phyloP scores from a whole-genome alignment of 2,113 vertebrate genomes.

The Lutjanus erythropterus region DNA sequence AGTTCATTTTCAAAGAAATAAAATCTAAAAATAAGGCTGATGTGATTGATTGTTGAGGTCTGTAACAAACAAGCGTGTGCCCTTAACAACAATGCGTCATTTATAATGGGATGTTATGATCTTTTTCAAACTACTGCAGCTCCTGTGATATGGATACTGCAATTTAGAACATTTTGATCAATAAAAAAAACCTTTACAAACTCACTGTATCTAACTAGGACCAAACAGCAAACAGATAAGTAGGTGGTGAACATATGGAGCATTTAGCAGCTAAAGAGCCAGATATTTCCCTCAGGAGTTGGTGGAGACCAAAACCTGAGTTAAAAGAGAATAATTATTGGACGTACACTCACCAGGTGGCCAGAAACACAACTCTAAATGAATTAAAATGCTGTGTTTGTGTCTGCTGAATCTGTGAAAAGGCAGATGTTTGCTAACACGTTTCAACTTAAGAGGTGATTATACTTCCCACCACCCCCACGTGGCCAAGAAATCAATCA shows the following conservation, averaged over 20 bases:
- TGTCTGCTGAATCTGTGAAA: not conserved
- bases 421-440: not conserved
- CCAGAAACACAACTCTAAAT: not conserved
- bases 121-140: too few species aligned
- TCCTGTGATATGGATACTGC: too few species aligned
- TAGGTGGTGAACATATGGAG: not conserved
- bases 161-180: too few species aligned
- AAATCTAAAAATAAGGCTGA: too few species aligned
- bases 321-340: not conserved
- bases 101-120: too few species aligned
- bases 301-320: slow-evolving; percentile 2
- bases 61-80: too few species aligned
- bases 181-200: not conserved
- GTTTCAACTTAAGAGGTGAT: not conserved
- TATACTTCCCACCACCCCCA: not conserved
- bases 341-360: not conserved
- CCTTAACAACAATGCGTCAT: too few species aligned
- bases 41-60: too few species aligned
- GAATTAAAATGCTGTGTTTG: not conserved
- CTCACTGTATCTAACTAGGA: not conserved
- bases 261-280: not conserved
- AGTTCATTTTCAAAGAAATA: too few species aligned
- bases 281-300: not conserved
- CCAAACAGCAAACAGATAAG: not conserved
- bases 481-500: not conserved